phyloP scores from a whole-genome alignment of 2,888 invertebrate species.

The Chesias legatella region DNA sequence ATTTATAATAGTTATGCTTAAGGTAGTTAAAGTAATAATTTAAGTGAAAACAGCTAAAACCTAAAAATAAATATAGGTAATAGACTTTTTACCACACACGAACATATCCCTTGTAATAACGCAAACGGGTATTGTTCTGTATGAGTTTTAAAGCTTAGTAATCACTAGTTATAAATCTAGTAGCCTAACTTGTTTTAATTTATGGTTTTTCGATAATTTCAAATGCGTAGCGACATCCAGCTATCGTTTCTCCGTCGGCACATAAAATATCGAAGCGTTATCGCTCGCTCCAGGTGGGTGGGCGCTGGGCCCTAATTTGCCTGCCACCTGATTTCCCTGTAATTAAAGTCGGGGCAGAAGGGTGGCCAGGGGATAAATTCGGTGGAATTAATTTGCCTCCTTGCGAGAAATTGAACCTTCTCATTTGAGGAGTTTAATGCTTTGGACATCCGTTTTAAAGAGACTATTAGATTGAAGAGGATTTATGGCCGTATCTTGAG shows the following conservation, averaged over 20 bases:
- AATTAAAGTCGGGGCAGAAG: slow-evolving; percentile 46
- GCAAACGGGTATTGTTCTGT: too few species aligned
- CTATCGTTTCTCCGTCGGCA: slow-evolving; percentile 1
- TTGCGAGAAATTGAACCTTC: slow-evolving; percentile 18
- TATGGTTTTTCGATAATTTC: neutral
- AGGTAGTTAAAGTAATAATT: too few species aligned
- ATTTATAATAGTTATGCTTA: too few species aligned
- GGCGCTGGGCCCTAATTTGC: slow-evolving; percentile 31
- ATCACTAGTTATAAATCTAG: too few species aligned
- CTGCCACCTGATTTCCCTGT: slow-evolving; percentile 50
- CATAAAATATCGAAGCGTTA: slow-evolving; percentile 32
- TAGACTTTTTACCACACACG: too few species aligned
- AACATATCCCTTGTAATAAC: too few species aligned
- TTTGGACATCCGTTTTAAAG: slow-evolving; percentile 18
- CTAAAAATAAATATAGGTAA: too few species aligned
- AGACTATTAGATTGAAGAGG: slow-evolving; percentile 6
- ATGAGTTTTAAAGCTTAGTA: too few species aligned
- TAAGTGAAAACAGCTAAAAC: too few species aligned
- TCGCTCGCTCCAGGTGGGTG: slow-evolving; percentile 37
- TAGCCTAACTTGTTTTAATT: too few species aligned
- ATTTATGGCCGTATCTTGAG: slow-evolving; percentile 4
- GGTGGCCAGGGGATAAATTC: slow-evolving; percentile 30
- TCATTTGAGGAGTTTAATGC: slow-evolving; percentile 15
- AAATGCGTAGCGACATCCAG: slow-evolving; percentile 36
- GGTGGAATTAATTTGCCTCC: slow-evolving; percentile 32